Evolutionary conservation across 1,140 invertebrate genomes (phyloP), one percentile per base, ranked within the genome.

Genomic region (Anastrepha ludens): DNA sequence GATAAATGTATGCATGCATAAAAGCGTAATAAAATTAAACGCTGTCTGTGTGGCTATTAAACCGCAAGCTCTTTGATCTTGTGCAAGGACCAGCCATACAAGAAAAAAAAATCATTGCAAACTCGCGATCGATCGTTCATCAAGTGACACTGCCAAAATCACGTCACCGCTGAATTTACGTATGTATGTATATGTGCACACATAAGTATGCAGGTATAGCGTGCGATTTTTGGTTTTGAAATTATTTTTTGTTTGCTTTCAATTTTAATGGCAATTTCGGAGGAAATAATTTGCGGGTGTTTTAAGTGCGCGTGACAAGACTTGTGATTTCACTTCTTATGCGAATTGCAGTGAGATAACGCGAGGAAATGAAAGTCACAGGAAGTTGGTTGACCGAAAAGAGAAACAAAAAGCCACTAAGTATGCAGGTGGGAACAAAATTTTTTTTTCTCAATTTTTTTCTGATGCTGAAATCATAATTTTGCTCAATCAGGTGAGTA

Each of bases 301-400:
- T 62, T 29, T 29, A 64, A 67, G 29, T 39, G 50, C 20, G 47
- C 44, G 47, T 47, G 6, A 81, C 6, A 44, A 74, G 17, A 74
- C 44, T 55, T 81, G 74, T 81, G 74, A 81, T 81, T 81, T 81
- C 47, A 81, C 74, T 81, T 81, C 47, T 15, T 41, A 74, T 74
- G 67, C 17, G 47, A 81, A 55, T 81, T 20, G n/a, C 44, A 41
- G 55, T 81, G 74, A 55, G 41, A 81, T 81, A 81, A 81, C 55
- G 47, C 50, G 74, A 11, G 20, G 11, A 50, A 81, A 29, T 81
- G 44, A 81, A 55, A n/a, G 17, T n/a, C 47, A 58, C 47, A 29
- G 4, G 4, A 62, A 62, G 60, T 9, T 17, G 13, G 9, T n/a
- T 17, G 9, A 5, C 60, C 8, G 1, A 17, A 62, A 62, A 62